Percentiles rank a stretch among this genome's conserved stretches.
Evolutionary conservation across 2,113 vertebrate species (phyloP).

Genomic region (Erythrolamprus reginae): DNA sequence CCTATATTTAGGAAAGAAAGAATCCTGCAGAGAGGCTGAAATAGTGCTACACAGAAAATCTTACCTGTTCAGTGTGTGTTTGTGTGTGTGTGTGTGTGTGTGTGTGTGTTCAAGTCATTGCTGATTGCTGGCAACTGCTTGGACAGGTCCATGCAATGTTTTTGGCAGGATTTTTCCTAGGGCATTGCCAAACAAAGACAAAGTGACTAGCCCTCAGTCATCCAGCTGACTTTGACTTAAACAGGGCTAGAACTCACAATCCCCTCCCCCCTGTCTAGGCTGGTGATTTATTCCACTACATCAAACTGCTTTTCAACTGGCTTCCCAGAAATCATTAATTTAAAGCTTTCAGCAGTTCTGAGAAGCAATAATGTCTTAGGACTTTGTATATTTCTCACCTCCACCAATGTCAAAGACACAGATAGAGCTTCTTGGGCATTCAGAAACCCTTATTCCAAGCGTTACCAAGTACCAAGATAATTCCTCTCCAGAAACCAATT

Average conservation of each 20-base stretch:
- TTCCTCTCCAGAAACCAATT: background rate
- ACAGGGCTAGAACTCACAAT: background rate
- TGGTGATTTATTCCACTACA: background rate
- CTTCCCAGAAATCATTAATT: background rate
- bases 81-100: background rate
- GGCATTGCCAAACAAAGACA: background rate
- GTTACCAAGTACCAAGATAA: background rate
- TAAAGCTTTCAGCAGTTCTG: background rate
- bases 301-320: background rate
- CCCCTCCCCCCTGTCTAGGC: fast-evolving
- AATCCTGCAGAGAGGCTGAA: background rate
- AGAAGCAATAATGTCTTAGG: background rate
- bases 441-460: background rate
- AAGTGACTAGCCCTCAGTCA: background rate
- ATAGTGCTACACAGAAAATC: background rate
- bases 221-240: background rate
- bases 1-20: background rate
- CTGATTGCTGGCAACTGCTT: background rate
- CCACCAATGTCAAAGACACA: background rate
- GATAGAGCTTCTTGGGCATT: background rate
- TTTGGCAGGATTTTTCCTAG: background rate
- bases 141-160: background rate
- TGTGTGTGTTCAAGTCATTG: background rate
- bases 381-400: background rate
- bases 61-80: background rate